Evolutionary conservation across 1,140 invertebrate genomes (phyloP), one percentile per base, ranked within the genome.

Genomic region (Lycorma delicatula): DNA sequence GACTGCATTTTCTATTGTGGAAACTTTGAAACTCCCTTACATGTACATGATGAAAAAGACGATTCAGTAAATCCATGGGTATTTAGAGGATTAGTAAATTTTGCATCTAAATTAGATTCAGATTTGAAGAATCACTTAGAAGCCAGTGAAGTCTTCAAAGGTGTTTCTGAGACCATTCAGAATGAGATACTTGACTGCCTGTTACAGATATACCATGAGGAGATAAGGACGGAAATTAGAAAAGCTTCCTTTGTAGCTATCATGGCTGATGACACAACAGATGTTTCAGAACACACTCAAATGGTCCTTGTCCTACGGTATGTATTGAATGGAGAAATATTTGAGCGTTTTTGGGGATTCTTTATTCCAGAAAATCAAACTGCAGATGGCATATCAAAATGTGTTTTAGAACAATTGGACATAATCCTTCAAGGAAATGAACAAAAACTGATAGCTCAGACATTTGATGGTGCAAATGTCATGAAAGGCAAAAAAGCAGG

Each of bases 101-200:
- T 61, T 22, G 41, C 26, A 41, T 57, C 49, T 31, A 23, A 52
- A 46, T 68, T 69, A 25, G 64, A 70, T 59, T 25, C 41, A 51
- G 51, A 44, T 29, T 60, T 71, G 47, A 64, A 60, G 46, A 60
- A 66, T 22, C 65, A 71, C 63, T 60, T 69, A 56, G 47, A 65
- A 48, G 66, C 54, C 9, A 41, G 53, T 46, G 31, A 64, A 31
- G 63, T 67, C n/a, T 68, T 70, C 59, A 68, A 65, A 64, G 68
- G 63, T 26, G 56, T 57, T 18, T 69, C 64, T 22, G 65, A 64
- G 55, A 56, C 41, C 9, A 69, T 70, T 49, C 66, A 68, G 55
- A 69, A 69, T 56, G 69, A 71, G 36, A 27, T 70, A 11, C 59
- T 71, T 46, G 62, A 70, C 20, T 61, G 56, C 28, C 68, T 71